Evolutionary conservation across 2,888 invertebrate genomes (phyloP).

Genomic region (Leuctra nigra): DNA sequence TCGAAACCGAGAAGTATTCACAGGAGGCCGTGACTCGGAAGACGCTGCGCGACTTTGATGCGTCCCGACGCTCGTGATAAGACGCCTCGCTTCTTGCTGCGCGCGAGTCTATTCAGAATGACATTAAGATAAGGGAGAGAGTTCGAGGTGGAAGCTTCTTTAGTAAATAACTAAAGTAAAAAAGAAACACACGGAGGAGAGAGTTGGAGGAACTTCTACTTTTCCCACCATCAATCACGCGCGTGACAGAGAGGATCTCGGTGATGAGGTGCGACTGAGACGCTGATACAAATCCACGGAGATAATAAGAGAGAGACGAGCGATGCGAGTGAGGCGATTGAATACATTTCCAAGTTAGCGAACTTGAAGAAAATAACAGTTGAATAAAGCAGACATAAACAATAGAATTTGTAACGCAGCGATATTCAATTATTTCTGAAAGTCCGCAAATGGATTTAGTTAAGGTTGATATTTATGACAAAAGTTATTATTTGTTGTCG

Average conservation of each 20-base stretch:
- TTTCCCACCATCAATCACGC: conserved; percentile 24
- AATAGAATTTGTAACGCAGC: too few species aligned
- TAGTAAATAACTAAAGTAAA: conserved; percentile 12
- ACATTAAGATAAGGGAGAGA: conserved; percentile 12
- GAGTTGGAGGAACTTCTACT: background rate
- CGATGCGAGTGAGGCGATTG: too few species aligned
- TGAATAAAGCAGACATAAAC: too few species aligned
- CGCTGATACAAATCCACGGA: background rate
- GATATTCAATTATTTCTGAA: too few species aligned
- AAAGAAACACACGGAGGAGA: background rate
- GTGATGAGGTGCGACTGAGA: conserved; percentile 14
- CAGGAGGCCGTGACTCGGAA: conserved; percentile 9
- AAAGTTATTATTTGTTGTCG: too few species aligned
- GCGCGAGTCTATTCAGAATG: conserved; percentile 10
- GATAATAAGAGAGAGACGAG: too few species aligned
- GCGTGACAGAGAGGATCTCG: conserved; percentile 21
- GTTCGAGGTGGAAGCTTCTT: conserved; percentile 5
- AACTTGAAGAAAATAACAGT: too few species aligned
- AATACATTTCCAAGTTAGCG: too few species aligned
- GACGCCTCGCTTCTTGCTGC: background rate
- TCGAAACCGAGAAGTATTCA: conserved; percentile 5
- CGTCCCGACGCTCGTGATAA: too few species aligned
- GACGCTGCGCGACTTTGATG: background rate
- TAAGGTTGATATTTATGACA: too few species aligned
- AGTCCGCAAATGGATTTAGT: too few species aligned